A percentile compares a stretch with the other conserved stretches of the same genome.
Conservation (phyloP, 1,140 invertebrate species). For the Pseudomyrmex sp. region DNA sequence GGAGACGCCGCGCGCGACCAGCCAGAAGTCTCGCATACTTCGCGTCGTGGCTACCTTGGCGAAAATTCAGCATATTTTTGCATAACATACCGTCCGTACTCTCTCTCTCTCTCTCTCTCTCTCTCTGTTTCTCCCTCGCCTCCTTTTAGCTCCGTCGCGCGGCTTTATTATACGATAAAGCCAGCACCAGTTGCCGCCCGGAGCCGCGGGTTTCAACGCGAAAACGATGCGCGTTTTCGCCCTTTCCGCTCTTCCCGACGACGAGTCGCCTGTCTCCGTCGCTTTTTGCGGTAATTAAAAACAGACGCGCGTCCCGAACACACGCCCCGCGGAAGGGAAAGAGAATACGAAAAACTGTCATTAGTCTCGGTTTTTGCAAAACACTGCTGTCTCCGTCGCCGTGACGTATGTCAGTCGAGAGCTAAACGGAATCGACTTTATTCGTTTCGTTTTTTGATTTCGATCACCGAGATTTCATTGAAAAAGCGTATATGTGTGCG, state of each 20-base stretch:
- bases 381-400: background rate
- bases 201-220: conserved; percentile 17
- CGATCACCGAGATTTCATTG: conserved; percentile 4
- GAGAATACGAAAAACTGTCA: background rate
- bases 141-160: conserved; percentile 21
- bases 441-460: conserved; percentile 25
- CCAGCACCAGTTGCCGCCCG: conserved; percentile 36
- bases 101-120: background rate
- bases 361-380: conserved; percentile 8
- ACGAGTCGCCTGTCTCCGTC: background rate
- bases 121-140: too few relatives aligned
- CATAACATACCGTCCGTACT: conserved; percentile 58
- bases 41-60: conserved; percentile 44
- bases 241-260: conserved; percentile 19
- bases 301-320: conserved; percentile 23
- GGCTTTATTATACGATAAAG: conserved; percentile 67
- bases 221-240: conserved; percentile 43
- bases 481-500: background rate
- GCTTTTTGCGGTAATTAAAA: conserved; percentile 60
- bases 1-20: conserved; percentile 18
- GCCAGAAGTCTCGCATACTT: conserved; percentile 59
- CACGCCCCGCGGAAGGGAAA: background rate
- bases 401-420: background rate
- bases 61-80: conserved; percentile 71
- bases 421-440: conserved; percentile 12